Evolutionary conservation across 2,113 vertebrate species (phyloP).

Genomic region (Zootoca vivipara): DNA sequence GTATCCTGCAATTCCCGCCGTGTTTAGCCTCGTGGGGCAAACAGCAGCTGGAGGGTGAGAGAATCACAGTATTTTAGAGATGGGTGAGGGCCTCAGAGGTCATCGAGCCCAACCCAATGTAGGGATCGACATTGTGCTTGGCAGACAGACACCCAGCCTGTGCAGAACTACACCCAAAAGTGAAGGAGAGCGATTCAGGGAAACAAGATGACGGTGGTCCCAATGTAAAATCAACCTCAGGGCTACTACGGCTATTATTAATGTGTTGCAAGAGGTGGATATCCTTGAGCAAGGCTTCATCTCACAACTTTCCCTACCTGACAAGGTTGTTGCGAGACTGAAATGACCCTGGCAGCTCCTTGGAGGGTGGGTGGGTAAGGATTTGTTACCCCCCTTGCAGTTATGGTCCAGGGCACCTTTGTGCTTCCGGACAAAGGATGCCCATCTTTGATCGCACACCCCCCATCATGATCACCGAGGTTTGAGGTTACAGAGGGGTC

Average conservation of each 20-base stretch:
- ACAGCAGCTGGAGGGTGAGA: neutral
- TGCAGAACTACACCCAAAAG: neutral
- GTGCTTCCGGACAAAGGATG: too few relatives aligned
- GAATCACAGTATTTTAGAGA: neutral
- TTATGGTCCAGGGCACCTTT: neutral
- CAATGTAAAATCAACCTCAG: neutral
- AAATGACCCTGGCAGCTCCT: neutral
- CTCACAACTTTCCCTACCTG: neutral
- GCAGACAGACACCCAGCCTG: neutral
- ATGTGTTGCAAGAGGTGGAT: neutral
- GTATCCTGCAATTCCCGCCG: too few relatives aligned
- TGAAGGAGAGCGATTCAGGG: neutral
- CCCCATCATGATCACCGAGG: neutral
- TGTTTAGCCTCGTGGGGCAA: neutral
- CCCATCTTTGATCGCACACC: too few relatives aligned
- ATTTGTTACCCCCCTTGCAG: neutral
- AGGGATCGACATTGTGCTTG: neutral
- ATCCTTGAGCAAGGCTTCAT: neutral
- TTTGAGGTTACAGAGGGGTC: too few relatives aligned
- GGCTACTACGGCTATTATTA: too few relatives aligned
- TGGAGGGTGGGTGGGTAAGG: neutral
- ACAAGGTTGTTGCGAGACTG: neutral
- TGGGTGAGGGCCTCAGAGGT: neutral
- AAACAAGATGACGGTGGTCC: neutral
- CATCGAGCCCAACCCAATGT: neutral